Conservation (phyloP, 2,797 vertebrate genomes). For the Ptychobarbus kaznakovi region DNA sequence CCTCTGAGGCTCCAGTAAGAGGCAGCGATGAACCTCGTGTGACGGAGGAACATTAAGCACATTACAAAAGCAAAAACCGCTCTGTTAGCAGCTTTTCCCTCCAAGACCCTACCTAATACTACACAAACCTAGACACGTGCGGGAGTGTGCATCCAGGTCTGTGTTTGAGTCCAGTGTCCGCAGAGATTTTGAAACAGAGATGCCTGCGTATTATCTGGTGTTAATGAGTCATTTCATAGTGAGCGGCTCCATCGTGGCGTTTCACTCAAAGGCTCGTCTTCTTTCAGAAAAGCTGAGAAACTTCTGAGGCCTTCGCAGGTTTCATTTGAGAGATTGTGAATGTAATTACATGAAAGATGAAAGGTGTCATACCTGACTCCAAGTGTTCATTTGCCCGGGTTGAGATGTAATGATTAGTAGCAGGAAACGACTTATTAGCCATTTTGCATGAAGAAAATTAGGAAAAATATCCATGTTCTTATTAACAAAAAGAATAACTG, state of each 20-base stretch:
- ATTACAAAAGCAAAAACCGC: neutral
- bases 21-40: constrained; percentile 20
- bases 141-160: no score
- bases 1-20: neutral
- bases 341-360: constrained; percentile 51
- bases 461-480: neutral
- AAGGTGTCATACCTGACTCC: constrained; percentile 17
- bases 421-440: constrained; percentile 19
- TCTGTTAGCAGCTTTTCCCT: neutral
- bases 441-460: neutral
- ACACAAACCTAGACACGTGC: no score
- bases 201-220: no score
- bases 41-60: constrained; percentile 5
- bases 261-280: constrained; percentile 41
- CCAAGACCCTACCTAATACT: neutral
- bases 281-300: constrained; percentile 7
- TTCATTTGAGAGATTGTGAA: constrained; percentile 47
- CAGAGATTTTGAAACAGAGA: no score
- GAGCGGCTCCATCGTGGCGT: constrained; percentile 17
- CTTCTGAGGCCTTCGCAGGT: constrained; percentile 42
- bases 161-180: no score
- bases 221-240: constrained; percentile 49
- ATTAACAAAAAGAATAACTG: neutral
- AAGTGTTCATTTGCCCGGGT: neutral
- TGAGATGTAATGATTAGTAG: constrained; percentile 25